A percentile compares a stretch with the other conserved stretches of the same genome.
These are phyloP conservation scores for Athetis lepigone DNA, from an alignment of 2,888 invertebrate species.

Conservation along the genomic window DNA sequence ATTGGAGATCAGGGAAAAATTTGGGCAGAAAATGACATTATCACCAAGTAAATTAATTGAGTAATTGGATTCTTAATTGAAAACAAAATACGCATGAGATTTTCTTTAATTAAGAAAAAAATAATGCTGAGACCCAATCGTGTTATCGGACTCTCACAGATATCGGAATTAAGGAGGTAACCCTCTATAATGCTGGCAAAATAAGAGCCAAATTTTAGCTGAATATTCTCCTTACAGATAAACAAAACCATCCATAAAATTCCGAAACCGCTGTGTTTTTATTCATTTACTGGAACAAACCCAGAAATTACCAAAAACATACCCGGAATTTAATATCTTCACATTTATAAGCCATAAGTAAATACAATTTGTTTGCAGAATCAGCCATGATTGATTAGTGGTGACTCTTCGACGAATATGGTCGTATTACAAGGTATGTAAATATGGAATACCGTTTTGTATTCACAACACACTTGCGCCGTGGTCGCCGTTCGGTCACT, in stretches of 20 bases:
- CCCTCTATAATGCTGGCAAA: not conserved
- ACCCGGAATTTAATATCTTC: conserved; percentile 6
- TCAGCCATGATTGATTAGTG: conserved; percentile 44
- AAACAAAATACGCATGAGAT: not conserved
- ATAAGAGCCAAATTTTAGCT: not conserved
- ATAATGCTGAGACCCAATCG: not conserved
- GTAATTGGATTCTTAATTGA: not conserved
- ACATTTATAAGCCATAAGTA: conserved; percentile 24
- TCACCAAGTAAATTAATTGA: not conserved
- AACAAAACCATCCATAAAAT: not conserved
- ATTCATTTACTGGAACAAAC: not conserved
- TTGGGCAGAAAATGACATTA: not conserved
- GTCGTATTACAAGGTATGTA: conserved; percentile 26
- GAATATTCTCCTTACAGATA: not conserved
- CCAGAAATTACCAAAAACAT: conserved; percentile 4
- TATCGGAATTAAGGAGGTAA: not conserved
- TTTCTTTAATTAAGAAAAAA: not conserved
- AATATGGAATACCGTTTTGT: conserved; percentile 58
- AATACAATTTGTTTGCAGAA: conserved; percentile 32
- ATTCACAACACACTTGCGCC: conserved; percentile 49
- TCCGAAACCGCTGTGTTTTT: not conserved
- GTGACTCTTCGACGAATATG: conserved; percentile 35
- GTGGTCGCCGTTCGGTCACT: conserved; percentile 40
- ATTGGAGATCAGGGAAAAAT: not conserved
- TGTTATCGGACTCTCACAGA: not conserved